Evolutionary conservation across 2,888 invertebrate species (phyloP).

Genomic region (Idaea aversata): DNA sequence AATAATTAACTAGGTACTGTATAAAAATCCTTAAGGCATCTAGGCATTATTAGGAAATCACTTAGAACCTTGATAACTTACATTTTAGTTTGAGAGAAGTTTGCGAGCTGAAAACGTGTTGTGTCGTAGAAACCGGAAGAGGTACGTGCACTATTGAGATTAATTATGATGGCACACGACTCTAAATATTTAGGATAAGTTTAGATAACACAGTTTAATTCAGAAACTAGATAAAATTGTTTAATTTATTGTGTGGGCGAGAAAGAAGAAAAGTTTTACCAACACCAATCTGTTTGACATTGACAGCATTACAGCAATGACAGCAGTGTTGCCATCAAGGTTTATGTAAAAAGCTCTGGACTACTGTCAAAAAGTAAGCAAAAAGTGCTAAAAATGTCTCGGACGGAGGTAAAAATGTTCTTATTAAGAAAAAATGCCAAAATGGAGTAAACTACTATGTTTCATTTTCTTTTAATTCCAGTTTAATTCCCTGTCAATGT

Average conservation of each 20-base stretch:
- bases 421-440: too few relatives aligned
- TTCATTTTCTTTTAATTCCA: too few relatives aligned
- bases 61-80: neutral
- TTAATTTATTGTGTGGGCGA: conserved; percentile 55
- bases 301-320: too few relatives aligned
- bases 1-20: neutral
- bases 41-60: neutral
- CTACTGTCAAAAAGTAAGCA: too few relatives aligned
- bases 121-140: neutral
- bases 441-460: too few relatives aligned
- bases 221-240: conserved; percentile 42
- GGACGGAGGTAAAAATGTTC: too few relatives aligned
- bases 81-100: neutral
- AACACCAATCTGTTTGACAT: too few relatives aligned
- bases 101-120: neutral
- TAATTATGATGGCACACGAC: conserved; percentile 6
- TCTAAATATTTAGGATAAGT: conserved; percentile 28
- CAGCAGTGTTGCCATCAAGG: too few relatives aligned
- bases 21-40: conserved; percentile 33
- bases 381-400: too few relatives aligned
- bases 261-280: neutral
- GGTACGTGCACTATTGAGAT: neutral
- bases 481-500: too few relatives aligned
- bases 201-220: conserved; percentile 32
- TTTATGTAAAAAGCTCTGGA: too few relatives aligned